These are phyloP conservation scores for Intoshia linei DNA, from an alignment of 1,140 invertebrate species.

Conservation along the genomic window DNA sequence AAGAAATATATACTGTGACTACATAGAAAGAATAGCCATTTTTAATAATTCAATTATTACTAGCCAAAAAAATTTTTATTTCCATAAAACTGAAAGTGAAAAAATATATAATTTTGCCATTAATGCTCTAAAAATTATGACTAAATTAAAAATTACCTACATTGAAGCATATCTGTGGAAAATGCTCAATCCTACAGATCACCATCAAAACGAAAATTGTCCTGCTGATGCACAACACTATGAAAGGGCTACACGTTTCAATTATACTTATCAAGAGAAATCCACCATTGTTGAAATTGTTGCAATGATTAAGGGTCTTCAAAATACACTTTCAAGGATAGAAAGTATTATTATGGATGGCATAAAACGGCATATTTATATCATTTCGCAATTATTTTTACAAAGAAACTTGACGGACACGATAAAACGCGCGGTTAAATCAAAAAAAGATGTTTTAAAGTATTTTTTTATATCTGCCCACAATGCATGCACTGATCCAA, in stretches of 20 bases:
- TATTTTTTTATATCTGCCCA: conserved; percentile 4
- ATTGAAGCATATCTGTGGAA: conserved; percentile 47
- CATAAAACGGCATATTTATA: conserved; percentile 65
- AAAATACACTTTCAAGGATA: conserved; percentile 79
- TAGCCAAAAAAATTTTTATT: conserved; percentile 1
- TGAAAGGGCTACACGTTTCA: conserved; percentile 79
- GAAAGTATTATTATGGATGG: conserved; percentile 86
- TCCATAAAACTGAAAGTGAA: conserved; percentile 34
- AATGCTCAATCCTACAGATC: conserved; percentile 75
- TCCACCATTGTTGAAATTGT: conserved; percentile 90
- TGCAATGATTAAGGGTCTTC: conserved; percentile 92
- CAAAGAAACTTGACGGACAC: conserved; percentile 59
- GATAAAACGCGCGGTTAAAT: conserved; percentile 71
- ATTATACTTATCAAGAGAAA: conserved; percentile 84
- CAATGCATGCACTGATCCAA: too few species aligned
- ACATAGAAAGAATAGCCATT: background rate
- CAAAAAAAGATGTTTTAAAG: conserved; percentile 69
- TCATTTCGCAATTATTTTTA: conserved; percentile 84
- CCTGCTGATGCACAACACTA: conserved; percentile 92
- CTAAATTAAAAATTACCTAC: background rate
- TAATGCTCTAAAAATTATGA: background rate
- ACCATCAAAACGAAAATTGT: conserved; percentile 71
- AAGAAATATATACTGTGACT: background rate
- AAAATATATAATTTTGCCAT: conserved; percentile 35
- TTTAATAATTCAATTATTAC: background rate